Evolutionary conservation across 2,797 vertebrate species (phyloP), one percentile per base, ranked within the genome.

Genomic region (Danio choprae): DNA sequence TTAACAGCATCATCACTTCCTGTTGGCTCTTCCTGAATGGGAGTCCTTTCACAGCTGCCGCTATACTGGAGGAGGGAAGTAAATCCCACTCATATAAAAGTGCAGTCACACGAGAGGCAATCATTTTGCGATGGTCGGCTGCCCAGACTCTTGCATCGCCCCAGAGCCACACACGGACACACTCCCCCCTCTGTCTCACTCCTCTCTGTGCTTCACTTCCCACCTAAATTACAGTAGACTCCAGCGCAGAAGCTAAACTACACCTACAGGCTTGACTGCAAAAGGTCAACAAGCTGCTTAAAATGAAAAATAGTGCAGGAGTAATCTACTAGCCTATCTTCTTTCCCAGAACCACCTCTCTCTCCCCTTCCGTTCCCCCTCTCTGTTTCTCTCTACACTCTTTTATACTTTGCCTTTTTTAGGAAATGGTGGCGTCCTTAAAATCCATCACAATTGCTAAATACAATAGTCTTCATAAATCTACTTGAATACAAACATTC

Each of bases 221-320:
- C 84, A 85, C 89, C 87, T 88, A 91, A 92, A 92, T 90, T 90
- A 91, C 89, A 90, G 91, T 85, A 84, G 83, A 86, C 88, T 87
- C 84, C 87, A 89, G 82, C 88, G 87, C 82, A 90, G 83, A 88
- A 87, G 86, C 85, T 86, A 85, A 92, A 89, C 87, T 91, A 87
- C 87, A 93, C 91, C 92, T 91, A 90, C 88, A 92, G 88, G 91
- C 85, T 90, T 86, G 91, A 91, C 87, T 86, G 89, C 81, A 89
- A 79, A 90, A 94, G 93, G 93, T 93, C 92, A 93, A 92, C 89
- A 91, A 93, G 87, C 88, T 92, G 86, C 86, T 93, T 92, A 92
- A 93, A 93, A 90, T 90, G 88, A 95, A 93, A 91, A 94, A 93
- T 89, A 92, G 80, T 58, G 81, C 80, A 63, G 58, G 86, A 85